Base-by-base conservation (phyloP, 35 echinoderm and acorn worm species). In the Ophiothrix spiculata region DNA sequence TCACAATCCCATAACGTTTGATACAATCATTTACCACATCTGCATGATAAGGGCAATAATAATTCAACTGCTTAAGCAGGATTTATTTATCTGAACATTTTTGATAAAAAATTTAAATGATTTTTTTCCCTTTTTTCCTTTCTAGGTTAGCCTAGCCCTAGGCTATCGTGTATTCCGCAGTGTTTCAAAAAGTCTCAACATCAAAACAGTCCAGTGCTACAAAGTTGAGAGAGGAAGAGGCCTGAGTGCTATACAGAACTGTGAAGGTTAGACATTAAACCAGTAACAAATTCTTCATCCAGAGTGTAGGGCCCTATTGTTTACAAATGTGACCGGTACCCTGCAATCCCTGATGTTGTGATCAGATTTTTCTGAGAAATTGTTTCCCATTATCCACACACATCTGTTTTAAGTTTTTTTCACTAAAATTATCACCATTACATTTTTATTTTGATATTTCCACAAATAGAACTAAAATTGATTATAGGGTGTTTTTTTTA, bases 251-350 rank as follows among this genome's bases (percentile, higher is more conserved):
- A 91, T 97, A 0, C 80, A 79, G 32, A 97, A 90, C 75, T 97
- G 94, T 85, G 94, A 97, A 97, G 94, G 94, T 97, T 86, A 84
- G 74, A 49, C 14, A 36, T 2, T n/a, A n/a, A n/a, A n/a, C n/a
- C n/a, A n/a, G n/a, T n/a, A n/a, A n/a, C n/a, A n/a, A n/a, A n/a
- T n/a, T n/a, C n/a, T n/a, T n/a, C n/a, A n/a, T n/a, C n/a, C n/a
- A n/a, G n/a, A n/a, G n/a, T n/a, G n/a, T n/a, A n/a, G n/a, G n/a
- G n/a, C n/a, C n/a, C n/a, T n/a, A n/a, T n/a, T n/a, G n/a, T n/a
- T n/a, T n/a, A n/a, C n/a, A n/a, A n/a, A n/a, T n/a, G n/a, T n/a
- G n/a, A n/a, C n/a, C n/a, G n/a, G n/a, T n/a, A n/a, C n/a, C n/a
- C n/a, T n/a, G n/a, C n/a, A n/a, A n/a, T n/a, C n/a, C n/a, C n/a